These are phyloP conservation scores for Hirundichthys speculiger DNA, from an alignment of 2,113 vertebrate species.

Conservation along the genomic window DNA sequence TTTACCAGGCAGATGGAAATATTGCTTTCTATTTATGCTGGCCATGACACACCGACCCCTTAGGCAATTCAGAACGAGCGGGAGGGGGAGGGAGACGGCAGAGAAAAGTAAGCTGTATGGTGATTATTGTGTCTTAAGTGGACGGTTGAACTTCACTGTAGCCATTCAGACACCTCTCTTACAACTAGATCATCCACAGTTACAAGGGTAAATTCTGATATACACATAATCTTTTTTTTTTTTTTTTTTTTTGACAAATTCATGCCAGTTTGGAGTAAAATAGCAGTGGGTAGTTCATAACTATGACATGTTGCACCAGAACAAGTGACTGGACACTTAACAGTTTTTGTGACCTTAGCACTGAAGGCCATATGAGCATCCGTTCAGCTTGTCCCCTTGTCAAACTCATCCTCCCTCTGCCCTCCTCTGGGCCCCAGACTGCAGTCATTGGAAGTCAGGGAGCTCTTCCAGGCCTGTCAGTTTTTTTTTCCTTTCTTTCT, in stretches of 20 bases:
- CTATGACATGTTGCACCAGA: conserved; percentile 43
- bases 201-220: conserved; percentile 50
- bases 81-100: conserved; percentile 34
- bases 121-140: conserved; percentile 62
- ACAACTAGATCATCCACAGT: conserved; percentile 21
- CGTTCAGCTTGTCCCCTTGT: conserved; percentile 22
- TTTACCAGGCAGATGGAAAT: conserved; percentile 73
- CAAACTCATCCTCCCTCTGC: conserved; percentile 23
- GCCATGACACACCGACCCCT: conserved; percentile 61
- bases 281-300: conserved; percentile 48
- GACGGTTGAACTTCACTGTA: conserved; percentile 25
- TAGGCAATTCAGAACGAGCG: too few species aligned
- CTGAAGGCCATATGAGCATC: conserved; percentile 41
- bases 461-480: conserved; percentile 50
- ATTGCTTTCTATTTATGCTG: conserved; percentile 66
- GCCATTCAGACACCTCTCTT: conserved; percentile 23
- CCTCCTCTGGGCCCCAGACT: conserved; percentile 41
- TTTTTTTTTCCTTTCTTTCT: conserved; percentile 9
- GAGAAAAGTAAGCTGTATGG: conserved; percentile 35
- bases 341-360: conserved; percentile 41
- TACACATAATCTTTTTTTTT: conserved; percentile 35
- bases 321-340: conserved; percentile 43
- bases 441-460: conserved; percentile 44
- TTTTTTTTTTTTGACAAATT: conserved; percentile 74
- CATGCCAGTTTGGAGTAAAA: conserved; percentile 69